Evolutionary conservation across 2,888 invertebrate genomes (phyloP).

Genomic region (Cyrtodaria siliqua): DNA sequence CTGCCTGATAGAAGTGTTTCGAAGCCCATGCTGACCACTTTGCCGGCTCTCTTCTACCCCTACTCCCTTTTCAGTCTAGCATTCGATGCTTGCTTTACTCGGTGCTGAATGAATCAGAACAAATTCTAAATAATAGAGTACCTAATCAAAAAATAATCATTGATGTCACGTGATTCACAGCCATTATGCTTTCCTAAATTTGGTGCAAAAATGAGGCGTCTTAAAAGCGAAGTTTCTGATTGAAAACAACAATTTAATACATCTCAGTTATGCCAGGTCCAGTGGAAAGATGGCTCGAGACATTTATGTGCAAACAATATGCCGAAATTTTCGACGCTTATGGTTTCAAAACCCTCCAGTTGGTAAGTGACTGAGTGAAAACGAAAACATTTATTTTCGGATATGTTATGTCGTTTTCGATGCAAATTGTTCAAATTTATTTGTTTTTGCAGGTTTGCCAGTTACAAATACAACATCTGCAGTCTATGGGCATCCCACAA

Average conservation of each 20-base stretch:
- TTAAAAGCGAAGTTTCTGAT: slow-evolving; percentile 8
- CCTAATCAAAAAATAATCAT: slow-evolving; percentile 8
- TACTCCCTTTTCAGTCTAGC: too few species aligned
- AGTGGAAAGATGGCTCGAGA: slow-evolving; percentile 83
- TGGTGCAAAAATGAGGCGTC: slow-evolving; percentile 68
- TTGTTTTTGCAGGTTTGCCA: slow-evolving; percentile 79
- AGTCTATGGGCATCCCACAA: slow-evolving; percentile 80
- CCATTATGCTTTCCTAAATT: slow-evolving; percentile 79
- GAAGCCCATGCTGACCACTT: too few species aligned
- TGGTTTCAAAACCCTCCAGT: slow-evolving; percentile 83
- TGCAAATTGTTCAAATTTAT: slow-evolving; percentile 11
- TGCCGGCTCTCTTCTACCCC: too few species aligned
- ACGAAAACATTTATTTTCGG: slow-evolving; percentile 26
- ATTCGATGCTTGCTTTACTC: too few species aligned
- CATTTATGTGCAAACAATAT: slow-evolving; percentile 83
- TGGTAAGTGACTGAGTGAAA: slow-evolving; percentile 72
- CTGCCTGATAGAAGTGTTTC: too few species aligned
- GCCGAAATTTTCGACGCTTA: slow-evolving; percentile 80
- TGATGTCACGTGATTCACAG: slow-evolving; percentile 81
- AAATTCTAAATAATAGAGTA: neutral
- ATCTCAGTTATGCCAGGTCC: slow-evolving; percentile 76
- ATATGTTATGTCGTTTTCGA: slow-evolving; percentile 11
- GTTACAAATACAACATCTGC: slow-evolving; percentile 76
- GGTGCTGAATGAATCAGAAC: neutral
- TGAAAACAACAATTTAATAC: neutral